Conservation (phyloP, 37 sponge, comb jelly and placozoan species). For the Halisarca cf. caerulea region DNA sequence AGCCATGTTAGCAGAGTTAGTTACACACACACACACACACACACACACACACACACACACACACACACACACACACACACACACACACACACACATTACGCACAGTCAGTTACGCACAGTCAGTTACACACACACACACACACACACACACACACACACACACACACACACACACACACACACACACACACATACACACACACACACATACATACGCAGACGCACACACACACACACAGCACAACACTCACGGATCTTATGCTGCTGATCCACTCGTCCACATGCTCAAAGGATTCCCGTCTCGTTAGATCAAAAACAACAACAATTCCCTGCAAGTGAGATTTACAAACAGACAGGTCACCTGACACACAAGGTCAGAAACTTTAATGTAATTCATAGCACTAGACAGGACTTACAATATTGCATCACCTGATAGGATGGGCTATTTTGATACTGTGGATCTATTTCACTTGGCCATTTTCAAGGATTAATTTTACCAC, state of each 20-base stretch:
- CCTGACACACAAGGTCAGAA: no score
- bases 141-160: neutral
- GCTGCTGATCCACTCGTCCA: conserved; percentile 21
- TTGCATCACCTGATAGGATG: no score
- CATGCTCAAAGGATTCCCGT: conserved; percentile 14
- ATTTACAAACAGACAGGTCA: neutral
- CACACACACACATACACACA: neutral
- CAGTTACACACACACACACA: neutral
- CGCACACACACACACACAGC: neutral
- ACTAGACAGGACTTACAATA: no score
- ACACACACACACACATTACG: neutral
- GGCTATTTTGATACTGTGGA: no score
- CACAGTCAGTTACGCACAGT: neutral
- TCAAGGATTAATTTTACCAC: no score
- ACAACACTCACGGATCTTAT: neutral
- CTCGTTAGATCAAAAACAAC: conserved; percentile 13
- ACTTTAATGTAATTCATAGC: no score
- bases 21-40: neutral
- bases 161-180: neutral
- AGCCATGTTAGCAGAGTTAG: neutral
- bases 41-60: neutral
- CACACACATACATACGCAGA: neutral
- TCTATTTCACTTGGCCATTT: no score
- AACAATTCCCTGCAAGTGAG: neutral
- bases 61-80: conserved; percentile 4